Conservation (phyloP, 2,888 invertebrate genomes). For the Cephus pygmeus region DNA sequence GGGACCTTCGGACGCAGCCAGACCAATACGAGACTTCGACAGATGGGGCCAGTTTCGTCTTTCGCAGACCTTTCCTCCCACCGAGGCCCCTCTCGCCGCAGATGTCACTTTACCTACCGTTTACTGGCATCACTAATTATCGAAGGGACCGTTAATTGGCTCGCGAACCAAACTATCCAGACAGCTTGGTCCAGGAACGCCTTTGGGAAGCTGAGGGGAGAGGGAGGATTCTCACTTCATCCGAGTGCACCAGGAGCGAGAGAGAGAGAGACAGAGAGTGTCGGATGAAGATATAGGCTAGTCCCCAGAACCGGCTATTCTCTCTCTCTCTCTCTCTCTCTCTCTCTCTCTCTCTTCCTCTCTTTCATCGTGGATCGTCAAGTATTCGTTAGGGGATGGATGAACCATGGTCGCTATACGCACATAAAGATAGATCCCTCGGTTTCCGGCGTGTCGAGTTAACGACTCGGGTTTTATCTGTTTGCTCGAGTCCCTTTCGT, state of each 20-base stretch:
- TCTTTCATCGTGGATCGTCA: conserved; percentile 3
- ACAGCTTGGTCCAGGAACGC: background rate
- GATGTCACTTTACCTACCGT: conserved; percentile 37
- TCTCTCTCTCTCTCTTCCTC: background rate
- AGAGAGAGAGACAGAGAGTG: background rate
- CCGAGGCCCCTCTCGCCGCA: conserved; percentile 27
- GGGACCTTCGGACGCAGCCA: conserved; percentile 2
- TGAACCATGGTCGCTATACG: background rate
- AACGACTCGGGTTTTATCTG: conserved; percentile 59
- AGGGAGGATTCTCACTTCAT: background rate
- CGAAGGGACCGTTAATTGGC: conserved; percentile 51
- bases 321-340: conserved; percentile 2
- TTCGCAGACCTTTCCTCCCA: conserved; percentile 16
- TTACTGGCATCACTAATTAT: conserved; percentile 49
- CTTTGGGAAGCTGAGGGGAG: background rate
- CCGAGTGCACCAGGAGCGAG: background rate
- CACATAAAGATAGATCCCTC: conserved; percentile 60
- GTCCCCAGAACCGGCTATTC: background rate
- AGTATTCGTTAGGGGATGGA: background rate
- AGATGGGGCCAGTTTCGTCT: conserved; percentile 21
- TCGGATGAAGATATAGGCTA: background rate
- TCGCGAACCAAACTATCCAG: conserved; percentile 38
- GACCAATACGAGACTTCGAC: conserved; percentile 8
- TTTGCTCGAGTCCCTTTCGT: conserved; percentile 32
- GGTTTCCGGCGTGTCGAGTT: conserved; percentile 63